A percentile compares a stretch with the other conserved stretches of the same genome.
Evolutionary conservation across 2,888 invertebrate genomes (phyloP).

Genomic region (Oxycera nigricornis): DNA sequence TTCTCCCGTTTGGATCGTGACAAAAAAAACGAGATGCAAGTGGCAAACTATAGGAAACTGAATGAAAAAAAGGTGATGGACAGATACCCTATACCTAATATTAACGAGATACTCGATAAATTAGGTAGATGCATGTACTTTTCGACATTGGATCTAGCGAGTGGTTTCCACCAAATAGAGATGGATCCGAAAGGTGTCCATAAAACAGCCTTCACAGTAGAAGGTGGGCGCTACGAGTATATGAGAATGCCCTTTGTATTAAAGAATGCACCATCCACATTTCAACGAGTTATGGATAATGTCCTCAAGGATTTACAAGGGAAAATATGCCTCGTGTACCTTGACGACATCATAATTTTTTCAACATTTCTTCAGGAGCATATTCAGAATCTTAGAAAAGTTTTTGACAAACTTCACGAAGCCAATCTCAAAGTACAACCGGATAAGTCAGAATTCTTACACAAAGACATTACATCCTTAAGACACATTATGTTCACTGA

Average conservation of each 20-base stretch:
- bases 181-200: not conserved
- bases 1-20: conserved; percentile 50
- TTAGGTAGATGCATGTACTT: conserved; percentile 44
- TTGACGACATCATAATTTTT: not conserved
- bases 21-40: conserved; percentile 19
- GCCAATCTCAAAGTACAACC: not conserved
- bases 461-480: not conserved
- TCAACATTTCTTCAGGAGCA: not conserved
- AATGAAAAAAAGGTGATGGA: not conserved
- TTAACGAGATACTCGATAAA: not conserved
- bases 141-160: not conserved
- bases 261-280: conserved; percentile 25
- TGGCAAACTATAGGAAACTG: conserved; percentile 46
- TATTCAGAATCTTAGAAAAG: not conserved
- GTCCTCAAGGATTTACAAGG: not conserved
- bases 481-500: not conserved
- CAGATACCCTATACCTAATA: not conserved
- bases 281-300: not conserved
- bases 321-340: not conserved
- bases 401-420: not conserved
- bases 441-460: not conserved
- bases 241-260: conserved; percentile 37
- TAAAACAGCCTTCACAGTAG: conserved; percentile 42
- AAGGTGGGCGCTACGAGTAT: conserved; percentile 35
- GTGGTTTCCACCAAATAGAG: not conserved